Percentiles rank a stretch among this genome's conserved stretches.
phyloP scores from a whole-genome alignment of 2,888 invertebrate species.

The Latheticus oryzae region DNA sequence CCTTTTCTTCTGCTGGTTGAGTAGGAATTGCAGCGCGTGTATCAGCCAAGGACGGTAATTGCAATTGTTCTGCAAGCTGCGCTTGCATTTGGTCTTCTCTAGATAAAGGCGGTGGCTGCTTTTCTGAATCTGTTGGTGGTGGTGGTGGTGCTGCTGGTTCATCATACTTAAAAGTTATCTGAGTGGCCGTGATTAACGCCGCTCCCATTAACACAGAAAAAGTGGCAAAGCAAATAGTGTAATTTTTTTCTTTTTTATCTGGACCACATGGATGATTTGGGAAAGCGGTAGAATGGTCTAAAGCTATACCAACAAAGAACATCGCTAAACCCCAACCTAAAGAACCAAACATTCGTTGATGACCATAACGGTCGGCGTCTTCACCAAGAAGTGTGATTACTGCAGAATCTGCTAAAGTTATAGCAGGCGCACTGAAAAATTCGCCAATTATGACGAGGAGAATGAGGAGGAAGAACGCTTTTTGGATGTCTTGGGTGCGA shows the following conservation, averaged over 20 bases:
- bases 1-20: slow-evolving; percentile 67
- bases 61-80: slow-evolving; percentile 84
- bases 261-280: slow-evolving; percentile 92
- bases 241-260: slow-evolving; percentile 94
- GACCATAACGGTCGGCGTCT: slow-evolving; percentile 90
- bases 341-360: slow-evolving; percentile 92
- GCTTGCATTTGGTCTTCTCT: slow-evolving; percentile 85
- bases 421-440: slow-evolving; percentile 96
- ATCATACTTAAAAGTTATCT: slow-evolving; percentile 81
- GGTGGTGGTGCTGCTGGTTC: slow-evolving; percentile 47
- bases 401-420: slow-evolving; percentile 93
- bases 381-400: slow-evolving; percentile 91
- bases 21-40: slow-evolving; percentile 70
- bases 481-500: slow-evolving; percentile 88
- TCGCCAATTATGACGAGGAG: slow-evolving; percentile 95
- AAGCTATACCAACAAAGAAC: slow-evolving; percentile 96
- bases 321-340: slow-evolving; percentile 98
- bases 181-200: slow-evolving; percentile 91
- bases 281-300: slow-evolving; percentile 97
- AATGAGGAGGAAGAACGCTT: slow-evolving; percentile 93
- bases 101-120: slow-evolving; percentile 66
- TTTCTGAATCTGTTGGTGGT: slow-evolving; percentile 52
- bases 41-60: slow-evolving; percentile 81
- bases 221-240: slow-evolving; percentile 97
- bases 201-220: slow-evolving; percentile 97